Conservation (phyloP, 2,888 invertebrate genomes). For the Stenodema calcarata region DNA sequence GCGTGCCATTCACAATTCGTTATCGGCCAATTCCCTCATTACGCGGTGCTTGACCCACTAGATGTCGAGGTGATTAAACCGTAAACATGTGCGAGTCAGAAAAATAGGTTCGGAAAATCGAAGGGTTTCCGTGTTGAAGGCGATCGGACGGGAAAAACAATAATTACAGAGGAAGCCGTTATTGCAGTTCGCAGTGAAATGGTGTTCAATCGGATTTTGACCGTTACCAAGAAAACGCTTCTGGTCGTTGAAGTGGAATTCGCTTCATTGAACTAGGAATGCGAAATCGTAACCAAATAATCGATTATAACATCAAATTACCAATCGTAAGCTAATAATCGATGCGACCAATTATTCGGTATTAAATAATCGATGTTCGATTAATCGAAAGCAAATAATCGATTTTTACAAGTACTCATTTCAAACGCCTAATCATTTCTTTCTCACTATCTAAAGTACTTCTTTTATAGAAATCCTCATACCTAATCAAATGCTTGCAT, state of each 20-base stretch:
- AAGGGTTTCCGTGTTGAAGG: background rate
- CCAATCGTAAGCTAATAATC: no score
- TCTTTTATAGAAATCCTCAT: no score
- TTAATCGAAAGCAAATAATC: no score
- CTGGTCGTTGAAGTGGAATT: no score
- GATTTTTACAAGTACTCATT: no score
- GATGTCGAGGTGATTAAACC: background rate
- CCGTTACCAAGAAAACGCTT: background rate
- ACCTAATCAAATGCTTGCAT: no score
- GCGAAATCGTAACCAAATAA: no score
- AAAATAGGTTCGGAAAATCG: background rate
- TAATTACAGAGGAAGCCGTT: background rate
- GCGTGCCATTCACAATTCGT: background rate
- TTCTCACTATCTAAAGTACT: no score
- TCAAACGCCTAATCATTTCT: no score
- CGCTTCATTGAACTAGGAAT: background rate
- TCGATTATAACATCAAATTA: no score
- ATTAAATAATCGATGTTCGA: no score
- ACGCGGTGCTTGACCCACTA: background rate
- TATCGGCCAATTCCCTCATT: background rate
- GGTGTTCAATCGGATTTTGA: background rate
- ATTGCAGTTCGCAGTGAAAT: background rate
- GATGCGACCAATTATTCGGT: no score
- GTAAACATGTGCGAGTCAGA: background rate
- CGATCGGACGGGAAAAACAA: background rate